Evolutionary conservation across 2,888 invertebrate species (phyloP).

Genomic region (Cerastis leucographa): DNA sequence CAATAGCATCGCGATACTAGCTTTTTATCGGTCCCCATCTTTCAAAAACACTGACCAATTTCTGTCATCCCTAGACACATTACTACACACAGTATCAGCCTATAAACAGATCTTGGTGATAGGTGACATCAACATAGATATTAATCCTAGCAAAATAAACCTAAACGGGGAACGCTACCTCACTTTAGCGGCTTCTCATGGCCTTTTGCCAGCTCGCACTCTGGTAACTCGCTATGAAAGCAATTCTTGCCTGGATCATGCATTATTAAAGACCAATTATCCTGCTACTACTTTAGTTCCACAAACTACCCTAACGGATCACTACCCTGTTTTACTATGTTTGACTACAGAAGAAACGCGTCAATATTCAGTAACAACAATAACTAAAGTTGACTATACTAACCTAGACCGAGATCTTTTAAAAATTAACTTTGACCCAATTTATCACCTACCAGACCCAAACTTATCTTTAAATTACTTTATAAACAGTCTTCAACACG

Average conservation of each 20-base stretch:
- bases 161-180: neutral
- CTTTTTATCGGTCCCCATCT: constrained; percentile 1
- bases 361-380: too few species aligned
- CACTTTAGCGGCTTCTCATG: neutral
- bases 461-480: too few species aligned
- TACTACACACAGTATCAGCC: neutral
- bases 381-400: too few species aligned
- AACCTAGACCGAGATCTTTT: too few species aligned
- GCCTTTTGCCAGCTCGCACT: neutral
- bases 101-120: neutral
- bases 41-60: constrained; percentile 1
- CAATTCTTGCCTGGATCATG: neutral
- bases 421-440: too few species aligned
- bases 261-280: neutral
- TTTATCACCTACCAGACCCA: too few species aligned
- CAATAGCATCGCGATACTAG: neutral
- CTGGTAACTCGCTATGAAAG: neutral
- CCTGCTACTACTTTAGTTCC: neutral
- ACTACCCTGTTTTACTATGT: neutral
- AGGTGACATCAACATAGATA: too few species aligned
- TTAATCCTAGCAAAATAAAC: neutral
- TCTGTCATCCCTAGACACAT: neutral
- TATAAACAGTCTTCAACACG: too few species aligned
- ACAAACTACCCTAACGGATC: neutral
- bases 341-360: too few species aligned